These are phyloP conservation scores for Stenotaenia linearis DNA, from an alignment of 2,888 invertebrate genomes.

Conservation along the genomic window DNA sequence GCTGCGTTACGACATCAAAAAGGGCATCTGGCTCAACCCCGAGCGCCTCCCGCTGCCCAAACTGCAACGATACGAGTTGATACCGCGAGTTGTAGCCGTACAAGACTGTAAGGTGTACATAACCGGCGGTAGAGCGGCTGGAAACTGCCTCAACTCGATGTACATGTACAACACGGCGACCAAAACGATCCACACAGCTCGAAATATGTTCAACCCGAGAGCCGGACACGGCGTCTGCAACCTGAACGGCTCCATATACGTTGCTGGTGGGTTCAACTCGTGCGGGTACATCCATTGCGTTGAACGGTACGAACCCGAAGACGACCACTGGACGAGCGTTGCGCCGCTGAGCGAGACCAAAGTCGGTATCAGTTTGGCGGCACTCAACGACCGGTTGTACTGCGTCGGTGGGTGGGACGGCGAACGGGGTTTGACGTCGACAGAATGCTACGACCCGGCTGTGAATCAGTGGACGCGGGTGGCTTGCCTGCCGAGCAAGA, in stretches of 20 bases:
- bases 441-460: conserved; percentile 24
- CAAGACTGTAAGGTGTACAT: conserved; percentile 27
- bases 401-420: conserved; percentile 30
- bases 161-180: conserved; percentile 30
- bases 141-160: conserved; percentile 14
- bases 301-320: conserved; percentile 28
- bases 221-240: conserved; percentile 16
- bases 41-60: conserved; percentile 28
- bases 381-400: conserved; percentile 17
- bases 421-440: background rate
- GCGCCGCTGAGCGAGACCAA: conserved; percentile 26
- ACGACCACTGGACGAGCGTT: background rate
- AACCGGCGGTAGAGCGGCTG: conserved; percentile 16
- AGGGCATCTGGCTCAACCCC: conserved; percentile 28
- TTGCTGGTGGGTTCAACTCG: conserved; percentile 27
- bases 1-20: conserved; percentile 23
- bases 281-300: conserved; percentile 29
- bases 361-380: conserved; percentile 13
- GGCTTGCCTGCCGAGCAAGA: conserved; percentile 6
- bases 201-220: conserved; percentile 27
- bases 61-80: conserved; percentile 21
- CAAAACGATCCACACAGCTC: conserved; percentile 18
- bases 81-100: conserved; percentile 5
- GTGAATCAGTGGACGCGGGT: conserved; percentile 28
- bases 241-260: conserved; percentile 24